Percentiles rank a stretch among this genome's conserved stretches.
These are phyloP conservation scores for Onychomys leucogaster DNA, from an alignment of 2,797 vertebrate species.

Conservation along the genomic window DNA sequence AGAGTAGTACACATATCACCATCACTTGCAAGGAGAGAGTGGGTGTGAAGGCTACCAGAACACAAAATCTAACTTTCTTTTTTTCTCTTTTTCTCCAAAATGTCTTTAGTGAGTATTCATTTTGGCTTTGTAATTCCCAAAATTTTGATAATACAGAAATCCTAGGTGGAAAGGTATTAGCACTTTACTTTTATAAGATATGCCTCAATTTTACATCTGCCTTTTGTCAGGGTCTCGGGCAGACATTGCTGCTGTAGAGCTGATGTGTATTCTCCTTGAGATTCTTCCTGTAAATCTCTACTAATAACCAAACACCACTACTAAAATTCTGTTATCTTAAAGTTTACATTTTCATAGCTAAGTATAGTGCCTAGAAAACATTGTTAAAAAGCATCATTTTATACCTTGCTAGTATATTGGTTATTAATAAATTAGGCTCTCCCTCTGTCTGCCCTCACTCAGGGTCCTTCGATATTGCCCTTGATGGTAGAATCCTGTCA, in stretches of 20 bases:
- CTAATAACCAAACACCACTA: background rate
- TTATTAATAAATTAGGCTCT: background rate
- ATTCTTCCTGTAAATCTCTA: conserved; percentile 3
- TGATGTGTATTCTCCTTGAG: conserved; percentile 46
- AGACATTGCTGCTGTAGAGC: background rate
- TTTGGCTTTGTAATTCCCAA: background rate
- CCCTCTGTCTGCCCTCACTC: background rate
- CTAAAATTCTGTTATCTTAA: conserved; percentile 21
- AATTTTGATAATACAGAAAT: conserved; percentile 21
- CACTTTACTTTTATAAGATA: conserved; percentile 19
- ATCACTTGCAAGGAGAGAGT: background rate
- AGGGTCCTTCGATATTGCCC: background rate
- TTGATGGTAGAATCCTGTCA: background rate
- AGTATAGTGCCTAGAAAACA: background rate
- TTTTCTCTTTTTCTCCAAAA: background rate
- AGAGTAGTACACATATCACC: background rate
- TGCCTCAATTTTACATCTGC: background rate
- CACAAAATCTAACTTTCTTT: background rate
- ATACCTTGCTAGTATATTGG: background rate
- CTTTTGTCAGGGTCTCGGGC: background rate
- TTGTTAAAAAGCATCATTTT: background rate
- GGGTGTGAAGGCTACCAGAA: background rate
- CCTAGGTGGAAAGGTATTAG: background rate
- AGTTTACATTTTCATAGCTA: background rate
- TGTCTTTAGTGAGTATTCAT: background rate